Base-by-base conservation (phyloP, 37 sponge, comb jelly and placozoan species). In the Dysidea cf. avara region DNA sequence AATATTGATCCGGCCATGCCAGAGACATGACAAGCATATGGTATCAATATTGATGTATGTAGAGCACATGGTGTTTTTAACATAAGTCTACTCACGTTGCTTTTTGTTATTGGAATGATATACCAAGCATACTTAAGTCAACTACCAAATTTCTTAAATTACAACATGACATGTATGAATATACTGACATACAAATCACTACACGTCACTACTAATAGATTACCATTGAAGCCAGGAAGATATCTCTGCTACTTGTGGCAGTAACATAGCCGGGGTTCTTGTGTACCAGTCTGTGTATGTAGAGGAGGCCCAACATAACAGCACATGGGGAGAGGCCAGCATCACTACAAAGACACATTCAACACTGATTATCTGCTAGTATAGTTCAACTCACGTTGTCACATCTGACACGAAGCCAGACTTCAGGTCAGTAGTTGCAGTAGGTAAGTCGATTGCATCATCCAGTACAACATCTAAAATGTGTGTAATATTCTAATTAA, bases 181-280 rank as follows among this genome's bases (percentile, higher is more conserved):
- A n/a, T n/a, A n/a, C n/a, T n/a, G n/a, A n/a, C n/a, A n/a, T n/a
- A n/a, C n/a, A n/a, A n/a, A n/a, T n/a, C n/a, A n/a, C n/a, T 9
- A 43, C 46, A 50, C 55, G 36, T 28, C 7, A 36, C 29, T 39
- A 61, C 13, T 33, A 31, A 12, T 24, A 39, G 21, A 55, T 58
- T 54, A 88, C 89, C 90, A 89, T 69, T 54, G 84, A 54, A 32
- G 75, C 48, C 14, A 89, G 80, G 56, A 89, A 89, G 48, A 83
- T 65, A 25, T 89, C 81, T 50, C 57, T 67, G 20, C 80, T 56
- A 16, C 80, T 57, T n/a, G 80, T 14, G 25, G 66, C 32, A 11
- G 56, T 62, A 25, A 83, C 31, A 57, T 74, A 89, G 56, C 35
- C 3, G 0, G 80, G 80, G 50, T 89, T 89, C 16, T 47, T 50